phyloP scores from a whole-genome alignment of 2,888 invertebrate genomes.

The Scelioninae gen. 2 region DNA sequence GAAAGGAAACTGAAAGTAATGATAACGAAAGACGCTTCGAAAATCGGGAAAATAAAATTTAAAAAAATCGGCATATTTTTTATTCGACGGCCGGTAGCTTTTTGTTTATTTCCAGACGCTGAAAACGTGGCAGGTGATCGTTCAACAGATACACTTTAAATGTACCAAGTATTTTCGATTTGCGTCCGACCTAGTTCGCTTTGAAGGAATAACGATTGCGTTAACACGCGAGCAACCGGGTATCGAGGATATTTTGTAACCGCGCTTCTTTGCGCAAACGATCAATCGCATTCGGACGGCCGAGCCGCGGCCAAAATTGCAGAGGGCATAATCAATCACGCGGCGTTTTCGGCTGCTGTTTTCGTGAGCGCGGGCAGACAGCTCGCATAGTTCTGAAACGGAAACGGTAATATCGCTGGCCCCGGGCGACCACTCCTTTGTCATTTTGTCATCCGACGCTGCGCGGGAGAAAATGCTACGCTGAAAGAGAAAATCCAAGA shows the following conservation, averaged over 20 bases:
- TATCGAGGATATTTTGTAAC: conserved; percentile 39
- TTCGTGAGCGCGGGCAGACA: conserved; percentile 63
- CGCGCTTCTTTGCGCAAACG: conserved; percentile 43
- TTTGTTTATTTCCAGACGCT: no score
- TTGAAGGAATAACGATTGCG: no score
- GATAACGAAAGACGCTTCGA: no score
- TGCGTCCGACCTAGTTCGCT: no score
- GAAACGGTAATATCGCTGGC: conserved; percentile 74
- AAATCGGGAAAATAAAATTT: no score
- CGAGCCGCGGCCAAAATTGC: conserved; percentile 70
- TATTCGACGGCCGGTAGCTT: no score
- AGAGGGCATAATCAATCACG: conserved; percentile 74
- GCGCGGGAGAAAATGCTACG: conserved; percentile 50
- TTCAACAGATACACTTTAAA: no score
- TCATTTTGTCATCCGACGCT: conserved; percentile 73
- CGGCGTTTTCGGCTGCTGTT: conserved; percentile 65
- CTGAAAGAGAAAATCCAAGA: conserved; percentile 55
- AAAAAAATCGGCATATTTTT: no score
- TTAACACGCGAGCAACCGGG: conserved; percentile 24
- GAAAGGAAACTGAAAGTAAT: no score
- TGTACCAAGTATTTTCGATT: no score
- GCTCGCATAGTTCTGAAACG: conserved; percentile 73
- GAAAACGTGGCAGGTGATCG: no score
- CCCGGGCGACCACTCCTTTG: conserved; percentile 73
- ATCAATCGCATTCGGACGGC: conserved; percentile 58